Evolutionary conservation across 2,113 vertebrate genomes (phyloP).

Genomic region (Menidia beryllina): DNA sequence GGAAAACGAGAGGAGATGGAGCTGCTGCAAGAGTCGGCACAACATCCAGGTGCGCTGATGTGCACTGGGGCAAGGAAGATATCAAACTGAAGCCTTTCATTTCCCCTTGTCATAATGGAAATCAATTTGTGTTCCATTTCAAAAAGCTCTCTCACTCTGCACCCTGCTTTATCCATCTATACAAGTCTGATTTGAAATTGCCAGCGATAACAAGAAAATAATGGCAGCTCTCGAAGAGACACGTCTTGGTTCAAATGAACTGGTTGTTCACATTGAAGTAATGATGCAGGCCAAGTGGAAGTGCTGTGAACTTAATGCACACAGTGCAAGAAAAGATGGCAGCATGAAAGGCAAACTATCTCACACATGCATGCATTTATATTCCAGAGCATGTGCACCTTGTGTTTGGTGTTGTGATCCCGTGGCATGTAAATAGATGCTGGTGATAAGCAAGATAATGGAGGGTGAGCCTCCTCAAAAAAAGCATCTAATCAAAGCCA

Average conservation of each 20-base stretch:
- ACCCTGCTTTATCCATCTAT: slow-evolving; percentile 28
- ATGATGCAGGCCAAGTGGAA: slow-evolving; percentile 59
- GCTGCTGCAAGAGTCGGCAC: background rate
- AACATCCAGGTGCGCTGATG: slow-evolving; percentile 28
- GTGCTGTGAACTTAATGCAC: slow-evolving; percentile 4
- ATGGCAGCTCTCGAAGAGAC: slow-evolving; percentile 45
- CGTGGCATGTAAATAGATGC: too few species aligned
- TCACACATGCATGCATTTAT: too few species aligned
- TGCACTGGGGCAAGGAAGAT: slow-evolving; percentile 20
- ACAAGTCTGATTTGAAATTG: slow-evolving; percentile 47
- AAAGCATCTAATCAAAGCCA: too few species aligned
- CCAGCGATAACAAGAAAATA: slow-evolving; percentile 20
- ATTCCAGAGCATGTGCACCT: too few species aligned
- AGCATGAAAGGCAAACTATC: slow-evolving; percentile 22
- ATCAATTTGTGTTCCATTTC: slow-evolving; percentile 59
- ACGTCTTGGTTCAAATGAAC: slow-evolving; percentile 46
- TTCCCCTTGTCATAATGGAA: slow-evolving; percentile 53
- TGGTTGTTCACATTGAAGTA: slow-evolving; percentile 19
- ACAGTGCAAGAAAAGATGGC: slow-evolving; percentile 17
- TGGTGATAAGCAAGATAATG: too few species aligned
- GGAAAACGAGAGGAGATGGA: background rate
- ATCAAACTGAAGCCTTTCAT: slow-evolving; percentile 40
- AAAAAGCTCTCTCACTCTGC: slow-evolving; percentile 52
- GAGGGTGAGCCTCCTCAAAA: too few species aligned
- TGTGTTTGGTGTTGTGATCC: too few species aligned